Evolutionary conservation across 2,797 vertebrate species (phyloP), one percentile per base, ranked within the genome.

Genomic region (Echiichthys vipera): DNA sequence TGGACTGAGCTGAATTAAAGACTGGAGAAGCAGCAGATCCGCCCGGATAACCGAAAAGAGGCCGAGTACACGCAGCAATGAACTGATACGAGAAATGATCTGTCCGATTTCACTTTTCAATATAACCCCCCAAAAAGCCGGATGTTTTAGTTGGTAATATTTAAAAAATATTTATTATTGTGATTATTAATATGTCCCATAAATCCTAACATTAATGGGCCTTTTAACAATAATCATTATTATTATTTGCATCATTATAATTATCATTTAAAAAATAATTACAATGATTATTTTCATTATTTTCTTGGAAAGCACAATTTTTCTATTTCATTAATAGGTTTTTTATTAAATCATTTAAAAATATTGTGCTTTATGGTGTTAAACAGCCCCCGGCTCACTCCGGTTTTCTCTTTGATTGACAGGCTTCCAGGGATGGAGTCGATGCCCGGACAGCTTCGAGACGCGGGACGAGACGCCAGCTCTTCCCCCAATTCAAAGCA

Each of bases 351-450:
- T n/a, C n/a, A n/a, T n/a, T n/a, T n/a, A n/a, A 6, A 45, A 12
- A 12, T 3, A 8, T 12, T 42, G 36, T 54, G 40, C 2, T 17
- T 24, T n/a, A 42, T 22, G 3, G 30, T 29, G 51, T 61, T 22
- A 4, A 14, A 50, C 46, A 37, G 18, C 40, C 65, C 40, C 53
- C 5, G 4, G 10, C 56, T 85, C 56, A 81, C 54, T 32, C 51
- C 32, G 5, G 24, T 27, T 27, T 37, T 18, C 27, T 77, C 2
- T 57, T 25, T 67, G 63, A 34, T 40, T 71, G 42, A 59, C 88
- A 95, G 94, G 86, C 87, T 89, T 93, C 91, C 89, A 93, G 94
- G 94, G 91, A 99, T 99, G 98, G 98, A 98, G 94, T 94, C 96
- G 89, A 96, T 97, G 89, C 92, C 95, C 93, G 95, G 95, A 84